Conservation (phyloP, 2,113 vertebrate species). For the Nothocercus julius region DNA sequence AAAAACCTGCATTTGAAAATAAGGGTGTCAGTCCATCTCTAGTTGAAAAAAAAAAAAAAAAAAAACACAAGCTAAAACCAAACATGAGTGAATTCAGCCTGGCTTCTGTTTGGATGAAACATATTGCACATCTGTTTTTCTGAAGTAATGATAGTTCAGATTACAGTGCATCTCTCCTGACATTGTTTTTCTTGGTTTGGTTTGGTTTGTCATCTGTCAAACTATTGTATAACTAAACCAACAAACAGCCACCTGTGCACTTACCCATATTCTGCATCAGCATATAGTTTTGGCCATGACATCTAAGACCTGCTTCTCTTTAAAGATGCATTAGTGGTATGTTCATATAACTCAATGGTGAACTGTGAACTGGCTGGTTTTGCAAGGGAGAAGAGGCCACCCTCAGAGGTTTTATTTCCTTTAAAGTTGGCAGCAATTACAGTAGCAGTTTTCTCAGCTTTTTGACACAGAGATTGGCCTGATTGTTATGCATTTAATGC, state of each 20-base stretch:
- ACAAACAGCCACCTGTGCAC: neutral
- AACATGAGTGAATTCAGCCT: neutral
- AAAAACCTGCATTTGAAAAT: neutral
- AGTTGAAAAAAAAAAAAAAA: neutral
- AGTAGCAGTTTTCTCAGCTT: neutral
- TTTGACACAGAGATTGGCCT: neutral
- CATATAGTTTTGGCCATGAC: neutral
- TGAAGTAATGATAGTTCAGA: neutral
- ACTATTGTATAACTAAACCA: neutral
- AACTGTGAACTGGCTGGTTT: neutral
- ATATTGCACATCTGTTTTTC: neutral
- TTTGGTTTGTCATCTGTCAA: neutral
- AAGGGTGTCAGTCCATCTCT: neutral
- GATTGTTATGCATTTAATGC: neutral
- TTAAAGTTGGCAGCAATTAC: constrained; percentile 19
- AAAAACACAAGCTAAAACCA: neutral
- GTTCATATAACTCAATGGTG: neutral
- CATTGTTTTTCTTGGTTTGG: neutral
- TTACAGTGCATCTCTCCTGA: neutral
- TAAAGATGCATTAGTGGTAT: neutral
- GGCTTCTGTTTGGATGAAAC: neutral
- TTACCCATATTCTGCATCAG: neutral
- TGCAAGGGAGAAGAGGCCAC: neutral
- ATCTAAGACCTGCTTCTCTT: neutral
- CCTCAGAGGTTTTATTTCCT: constrained; percentile 5